phyloP scores from a whole-genome alignment of 1,140 invertebrate species.

The Tachypleus tridentatus region DNA sequence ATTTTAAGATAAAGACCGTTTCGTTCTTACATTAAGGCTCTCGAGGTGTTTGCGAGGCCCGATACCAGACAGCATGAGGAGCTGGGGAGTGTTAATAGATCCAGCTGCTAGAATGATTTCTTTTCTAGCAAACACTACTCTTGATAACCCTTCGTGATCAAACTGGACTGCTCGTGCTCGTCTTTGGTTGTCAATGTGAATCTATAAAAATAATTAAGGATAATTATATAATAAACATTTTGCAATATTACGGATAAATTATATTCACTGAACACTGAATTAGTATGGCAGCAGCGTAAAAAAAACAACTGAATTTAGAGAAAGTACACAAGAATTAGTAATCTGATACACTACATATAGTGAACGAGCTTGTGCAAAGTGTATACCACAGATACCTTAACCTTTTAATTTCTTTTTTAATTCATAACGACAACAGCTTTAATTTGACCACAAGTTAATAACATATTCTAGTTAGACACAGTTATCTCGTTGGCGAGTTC shows the following conservation, averaged over 20 bases:
- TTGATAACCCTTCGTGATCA: conserved; percentile 51
- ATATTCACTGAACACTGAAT: too few species aligned
- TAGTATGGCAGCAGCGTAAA: too few species aligned
- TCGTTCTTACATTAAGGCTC: conserved; percentile 27
- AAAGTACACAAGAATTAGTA: too few species aligned
- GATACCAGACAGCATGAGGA: conserved; percentile 4
- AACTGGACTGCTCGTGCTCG: conserved; percentile 76
- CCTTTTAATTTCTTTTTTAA: too few species aligned
- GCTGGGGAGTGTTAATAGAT: conserved; percentile 1
- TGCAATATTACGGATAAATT: neutral
- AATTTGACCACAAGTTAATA: too few species aligned
- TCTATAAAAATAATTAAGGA: neutral
- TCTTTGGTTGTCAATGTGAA: conserved; percentile 27
- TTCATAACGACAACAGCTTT: too few species aligned
- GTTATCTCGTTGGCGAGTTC: too few species aligned
- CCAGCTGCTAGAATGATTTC: conserved; percentile 63
- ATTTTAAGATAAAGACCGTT: neutral
- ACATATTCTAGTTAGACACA: too few species aligned
- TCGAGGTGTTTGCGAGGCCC: neutral
- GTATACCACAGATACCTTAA: too few species aligned
- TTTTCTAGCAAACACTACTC: conserved; percentile 58
- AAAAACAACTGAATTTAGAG: too few species aligned
- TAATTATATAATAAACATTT: neutral
- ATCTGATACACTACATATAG: too few species aligned
- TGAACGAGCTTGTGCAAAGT: too few species aligned